Evolutionary conservation across 2,888 invertebrate species (phyloP), one percentile per base, ranked within the genome.

Genomic region (Bombyx huttoni): DNA sequence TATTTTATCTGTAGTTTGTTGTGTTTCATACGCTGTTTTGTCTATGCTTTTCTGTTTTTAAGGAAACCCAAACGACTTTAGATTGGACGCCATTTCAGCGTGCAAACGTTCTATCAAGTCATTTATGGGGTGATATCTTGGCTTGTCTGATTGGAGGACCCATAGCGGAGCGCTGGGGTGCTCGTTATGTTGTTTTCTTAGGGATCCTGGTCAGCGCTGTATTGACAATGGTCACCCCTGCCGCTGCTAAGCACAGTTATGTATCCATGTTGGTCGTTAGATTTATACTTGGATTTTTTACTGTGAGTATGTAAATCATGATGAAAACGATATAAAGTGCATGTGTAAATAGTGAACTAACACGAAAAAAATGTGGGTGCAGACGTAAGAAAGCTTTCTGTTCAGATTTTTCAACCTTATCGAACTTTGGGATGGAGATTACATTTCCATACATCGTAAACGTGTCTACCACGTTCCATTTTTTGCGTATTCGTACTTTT

Each of bases 51-150:
- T 24, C 13, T n/a, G 5, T 52, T n/a, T 56, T 61, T 52, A 51
- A 63, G 62, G 49, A 46, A 33, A 55, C 59, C n/a, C 58, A 61
- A 52, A 51, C 34, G 1, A 57, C 55, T 12, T 47, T 65, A 13
- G 58, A 64, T 46, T 91, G 91, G 91, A 77, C 79, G 47, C 67
- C 80, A 33, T 75, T 78, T 53, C 78, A 89, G 54, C 90, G 90
- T 68, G 90, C 89, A 0, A 60, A 86, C 10, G 78, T 91, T 1
- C 60, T 91, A 46, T 89, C 90, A 1, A 81, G 89, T 3, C 91
- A 89, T 60, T 91, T 91, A 59, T 91, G 91, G 86, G 91, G 91
- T 6, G 91, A 91, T 60, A 77, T 89, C 51, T 58, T 89, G 1
- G 8, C 85, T 89, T 55, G 66, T 7, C 24, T 50, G 3, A 10